Evolutionary conservation across 2,113 vertebrate genomes (phyloP).

Genomic region (Lepus timidus): DNA sequence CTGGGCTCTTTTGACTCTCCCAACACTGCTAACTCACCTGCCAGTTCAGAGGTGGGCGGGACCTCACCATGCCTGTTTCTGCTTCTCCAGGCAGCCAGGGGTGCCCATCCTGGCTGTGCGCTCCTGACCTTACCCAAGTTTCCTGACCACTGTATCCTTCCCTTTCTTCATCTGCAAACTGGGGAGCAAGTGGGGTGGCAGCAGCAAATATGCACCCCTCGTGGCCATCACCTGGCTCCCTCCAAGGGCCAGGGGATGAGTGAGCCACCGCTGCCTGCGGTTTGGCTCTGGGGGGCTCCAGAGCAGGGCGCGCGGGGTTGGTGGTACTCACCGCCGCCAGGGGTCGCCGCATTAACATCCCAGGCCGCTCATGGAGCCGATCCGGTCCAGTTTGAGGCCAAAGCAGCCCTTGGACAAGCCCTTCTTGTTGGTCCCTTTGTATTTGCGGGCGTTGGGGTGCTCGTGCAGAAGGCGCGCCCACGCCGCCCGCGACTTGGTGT

Average conservation of each 20-base stretch:
- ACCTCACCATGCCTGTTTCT: not conserved
- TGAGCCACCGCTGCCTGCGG: not conserved
- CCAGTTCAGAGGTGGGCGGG: not conserved
- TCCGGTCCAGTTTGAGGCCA: slow-evolving; percentile 97
- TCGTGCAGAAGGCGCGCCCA: slow-evolving; percentile 93
- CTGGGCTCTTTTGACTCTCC: not conserved
- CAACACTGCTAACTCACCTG: not conserved
- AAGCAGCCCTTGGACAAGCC: slow-evolving; percentile 94
- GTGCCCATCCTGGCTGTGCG: not conserved
- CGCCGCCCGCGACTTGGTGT: slow-evolving; percentile 90
- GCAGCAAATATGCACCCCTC: too few relatives aligned
- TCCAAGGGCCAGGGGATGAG: not conserved
- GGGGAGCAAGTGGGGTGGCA: not conserved
- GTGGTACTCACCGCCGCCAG: slow-evolving; percentile 89
- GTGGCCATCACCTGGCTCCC: not conserved
- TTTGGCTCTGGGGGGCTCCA: not conserved
- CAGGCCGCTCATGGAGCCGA: slow-evolving; percentile 97
- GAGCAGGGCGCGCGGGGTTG: not conserved
- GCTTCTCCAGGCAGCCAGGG: not conserved
- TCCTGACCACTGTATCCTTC: not conserved
- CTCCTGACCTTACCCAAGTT: not conserved
- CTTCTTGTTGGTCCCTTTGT: slow-evolving; percentile 93
- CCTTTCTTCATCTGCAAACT: slow-evolving; percentile 55
- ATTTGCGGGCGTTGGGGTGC: slow-evolving; percentile 88
- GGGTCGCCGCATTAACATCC: slow-evolving; percentile 92